Evolutionary conservation across 2,888 invertebrate species (phyloP).

Genomic region (Cyaniris semiargus): DNA sequence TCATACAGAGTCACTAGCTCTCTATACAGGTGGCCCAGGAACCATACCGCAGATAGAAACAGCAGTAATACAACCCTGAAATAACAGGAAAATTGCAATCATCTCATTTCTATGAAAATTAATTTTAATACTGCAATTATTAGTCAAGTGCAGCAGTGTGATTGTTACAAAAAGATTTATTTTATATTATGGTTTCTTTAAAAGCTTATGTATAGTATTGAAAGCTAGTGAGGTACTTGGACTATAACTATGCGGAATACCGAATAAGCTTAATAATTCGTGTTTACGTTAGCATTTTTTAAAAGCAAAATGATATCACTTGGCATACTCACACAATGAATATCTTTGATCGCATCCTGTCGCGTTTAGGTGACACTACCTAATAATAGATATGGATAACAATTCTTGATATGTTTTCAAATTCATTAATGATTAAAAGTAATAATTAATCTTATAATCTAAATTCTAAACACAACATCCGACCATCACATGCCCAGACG

Average conservation of each 20-base stretch:
- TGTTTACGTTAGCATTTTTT: constrained; percentile 5
- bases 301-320: neutral
- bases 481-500: constrained; percentile 1
- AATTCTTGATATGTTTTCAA: neutral
- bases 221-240: neutral
- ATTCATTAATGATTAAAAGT: constrained; percentile 1
- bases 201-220: neutral
- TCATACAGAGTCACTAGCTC: constrained; percentile 57
- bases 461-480: constrained; percentile 22
- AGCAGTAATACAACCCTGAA: constrained; percentile 52
- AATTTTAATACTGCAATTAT: neutral
- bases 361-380: neutral
- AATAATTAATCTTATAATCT: neutral
- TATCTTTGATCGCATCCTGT: constrained; percentile 42
- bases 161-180: neutral
- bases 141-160: neutral
- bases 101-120: neutral
- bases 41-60: constrained; percentile 54
- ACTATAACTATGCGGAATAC: neutral
- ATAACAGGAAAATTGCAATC: constrained; percentile 8
- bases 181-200: neutral
- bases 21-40: constrained; percentile 55
- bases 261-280: neutral
- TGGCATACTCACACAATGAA: constrained; percentile 42
- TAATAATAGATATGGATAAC: constrained; percentile 20